Evolutionary conservation across 2,888 invertebrate genomes (phyloP), one percentile per base, ranked within the genome.

Genomic region (Pyrocoelia pectoralis): DNA sequence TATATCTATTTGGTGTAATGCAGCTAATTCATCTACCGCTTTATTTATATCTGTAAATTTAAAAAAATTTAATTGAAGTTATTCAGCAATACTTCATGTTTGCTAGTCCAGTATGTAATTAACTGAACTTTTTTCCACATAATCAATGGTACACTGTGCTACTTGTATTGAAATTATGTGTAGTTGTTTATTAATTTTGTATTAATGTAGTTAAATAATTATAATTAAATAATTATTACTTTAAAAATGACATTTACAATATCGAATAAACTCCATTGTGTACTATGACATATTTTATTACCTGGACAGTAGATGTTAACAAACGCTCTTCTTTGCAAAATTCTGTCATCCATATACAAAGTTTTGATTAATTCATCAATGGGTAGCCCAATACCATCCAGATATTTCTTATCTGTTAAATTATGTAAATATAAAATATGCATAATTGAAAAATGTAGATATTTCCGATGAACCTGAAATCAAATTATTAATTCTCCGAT

Each of bases 261-360:
- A n/a, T n/a, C n/a, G n/a, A n/a, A n/a, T n/a, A n/a, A n/a, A n/a
- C n/a, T n/a, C n/a, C n/a, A n/a, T n/a, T n/a, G n/a, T n/a, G n/a
- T n/a, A n/a, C n/a, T n/a, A n/a, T n/a, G n/a, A n/a, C n/a, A n/a
- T n/a, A n/a, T n/a, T n/a, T n/a, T n/a, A n/a, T 49, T 71, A 78
- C 77, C 76, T 57, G 82, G 81, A 66, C 77, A 77, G 18, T 74
- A 67, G 29, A 71, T 69, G 5, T 72, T 70, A 13, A 76, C 70
- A n/a, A 74, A 74, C 43, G 71, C 76, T 48, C 77, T 78, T 56
- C 80, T 77, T 61, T 77, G 72, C 9, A 82, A 71, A 68, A 85
- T 84, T 48, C 83, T 80, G 15, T 82, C 79, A 70, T 85, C 83
- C 63, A 75, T 74, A 71, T 85, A 86, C 5, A 86, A 72, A 54